Percentiles rank a stretch among this genome's conserved stretches.
phyloP scores from a whole-genome alignment of 2,888 invertebrate species.

The Orthonevra nobilis region DNA sequence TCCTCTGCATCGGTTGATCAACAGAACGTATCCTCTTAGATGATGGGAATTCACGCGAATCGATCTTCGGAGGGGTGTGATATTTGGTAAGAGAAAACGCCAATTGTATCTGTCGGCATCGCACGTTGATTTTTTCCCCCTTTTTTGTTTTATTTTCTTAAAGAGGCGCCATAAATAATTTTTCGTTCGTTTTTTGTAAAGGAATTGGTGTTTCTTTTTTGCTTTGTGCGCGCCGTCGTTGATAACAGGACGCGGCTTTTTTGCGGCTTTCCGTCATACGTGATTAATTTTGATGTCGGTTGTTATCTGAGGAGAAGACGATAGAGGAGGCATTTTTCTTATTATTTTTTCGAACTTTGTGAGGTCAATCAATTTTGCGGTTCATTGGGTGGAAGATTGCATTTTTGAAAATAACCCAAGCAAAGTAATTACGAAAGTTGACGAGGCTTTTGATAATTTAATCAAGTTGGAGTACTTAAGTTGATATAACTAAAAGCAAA shows the following conservation, averaged over 20 bases:
- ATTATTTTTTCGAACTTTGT: not conserved
- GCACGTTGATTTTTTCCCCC: too few species aligned
- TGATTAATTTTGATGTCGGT: slow-evolving; percentile 53
- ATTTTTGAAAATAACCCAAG: too few species aligned
- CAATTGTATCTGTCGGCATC: slow-evolving; percentile 25
- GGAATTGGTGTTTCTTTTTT: slow-evolving; percentile 10
- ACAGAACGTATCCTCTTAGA: not conserved
- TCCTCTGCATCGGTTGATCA: slow-evolving; percentile 4
- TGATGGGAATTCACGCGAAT: slow-evolving; percentile 43
- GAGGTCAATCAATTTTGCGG: slow-evolving; percentile 4
- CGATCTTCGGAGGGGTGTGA: slow-evolving; percentile 14
- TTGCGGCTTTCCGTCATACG: slow-evolving; percentile 23
- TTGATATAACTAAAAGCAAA: too few species aligned
- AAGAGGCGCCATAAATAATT: slow-evolving; percentile 65
- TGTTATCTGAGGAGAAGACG: slow-evolving; percentile 25
- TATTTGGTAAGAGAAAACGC: not conserved
- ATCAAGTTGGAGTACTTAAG: too few species aligned
- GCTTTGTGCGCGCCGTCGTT: slow-evolving; percentile 5
- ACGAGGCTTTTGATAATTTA: too few species aligned
- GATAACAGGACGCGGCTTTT: slow-evolving; percentile 52
- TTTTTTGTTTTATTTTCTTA: slow-evolving; percentile 8
- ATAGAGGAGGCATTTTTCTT: not conserved
- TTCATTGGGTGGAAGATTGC: too few species aligned
- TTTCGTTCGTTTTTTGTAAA: slow-evolving; percentile 13
- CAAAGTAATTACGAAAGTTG: too few species aligned